phyloP scores from a whole-genome alignment of 2,888 invertebrate genomes.

The Cenopis cana region DNA sequence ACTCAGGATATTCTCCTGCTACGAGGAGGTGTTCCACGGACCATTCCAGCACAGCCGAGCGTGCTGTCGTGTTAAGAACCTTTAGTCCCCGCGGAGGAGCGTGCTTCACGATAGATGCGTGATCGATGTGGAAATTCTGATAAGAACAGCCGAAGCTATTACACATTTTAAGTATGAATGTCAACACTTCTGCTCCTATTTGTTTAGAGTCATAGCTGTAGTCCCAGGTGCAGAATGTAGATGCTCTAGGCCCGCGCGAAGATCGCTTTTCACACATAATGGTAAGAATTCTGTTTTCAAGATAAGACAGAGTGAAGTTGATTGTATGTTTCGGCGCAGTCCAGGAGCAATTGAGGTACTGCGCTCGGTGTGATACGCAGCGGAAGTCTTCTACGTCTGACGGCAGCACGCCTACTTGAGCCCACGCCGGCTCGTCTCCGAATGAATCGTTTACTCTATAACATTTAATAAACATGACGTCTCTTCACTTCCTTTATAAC shows the following conservation, averaged over 20 bases:
- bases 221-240: neutral
- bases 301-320: neutral
- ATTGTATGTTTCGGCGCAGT: neutral
- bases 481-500: neutral
- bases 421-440: too few species aligned
- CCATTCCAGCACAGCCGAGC: neutral
- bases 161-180: neutral
- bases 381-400: neutral
- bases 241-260: too few species aligned
- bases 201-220: neutral
- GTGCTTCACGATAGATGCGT: neutral
- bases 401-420: neutral
- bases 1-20: neutral
- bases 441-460: neutral
- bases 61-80: neutral
- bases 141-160: neutral
- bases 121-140: neutral
- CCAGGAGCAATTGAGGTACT: conserved; percentile 2
- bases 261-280: neutral
- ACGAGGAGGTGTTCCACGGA: neutral
- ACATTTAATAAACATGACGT: too few species aligned
- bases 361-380: neutral
- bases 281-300: neutral
- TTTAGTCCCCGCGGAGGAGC: neutral
- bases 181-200: neutral